phyloP scores from a whole-genome alignment of 2,113 vertebrate species.

The Paedocypris sp. region DNA sequence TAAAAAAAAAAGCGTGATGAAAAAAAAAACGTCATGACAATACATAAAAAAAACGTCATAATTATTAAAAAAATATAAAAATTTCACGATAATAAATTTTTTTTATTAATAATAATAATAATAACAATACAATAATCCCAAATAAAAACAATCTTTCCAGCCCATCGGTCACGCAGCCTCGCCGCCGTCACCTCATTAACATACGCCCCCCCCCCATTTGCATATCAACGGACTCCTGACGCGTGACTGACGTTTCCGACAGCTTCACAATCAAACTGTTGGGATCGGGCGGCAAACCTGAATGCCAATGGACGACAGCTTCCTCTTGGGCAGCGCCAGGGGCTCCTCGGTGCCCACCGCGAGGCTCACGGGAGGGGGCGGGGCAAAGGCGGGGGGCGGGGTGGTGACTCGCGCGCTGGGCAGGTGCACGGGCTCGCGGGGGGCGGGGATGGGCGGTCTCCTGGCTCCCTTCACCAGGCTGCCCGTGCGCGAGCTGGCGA shows the following conservation, averaged over 20 bases:
- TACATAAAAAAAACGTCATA: no score
- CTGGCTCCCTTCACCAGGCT: constrained; percentile 72
- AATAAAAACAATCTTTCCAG: not conserved
- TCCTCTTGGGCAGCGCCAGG: constrained; percentile 74
- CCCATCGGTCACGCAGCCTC: not conserved
- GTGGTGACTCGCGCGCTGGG: constrained; percentile 59
- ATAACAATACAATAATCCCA: constrained; percentile 18
- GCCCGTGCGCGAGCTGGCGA: constrained; percentile 87
- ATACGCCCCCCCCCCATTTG: not conserved
- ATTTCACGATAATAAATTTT: no score
- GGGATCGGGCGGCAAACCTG: constrained; percentile 65
- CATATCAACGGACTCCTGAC: no score
- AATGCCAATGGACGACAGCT: constrained; percentile 96
- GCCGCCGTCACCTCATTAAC: not conserved
- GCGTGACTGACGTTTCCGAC: no score
- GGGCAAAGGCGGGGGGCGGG: constrained; percentile 9
- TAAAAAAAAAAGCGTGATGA: no score
- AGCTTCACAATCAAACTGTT: no score
- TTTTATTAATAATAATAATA: no score
- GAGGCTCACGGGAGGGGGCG: constrained; percentile 53
- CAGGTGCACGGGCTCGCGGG: constrained; percentile 60
- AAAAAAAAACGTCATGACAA: no score
- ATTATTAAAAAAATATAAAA: no score
- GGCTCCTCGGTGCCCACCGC: constrained; percentile 68
- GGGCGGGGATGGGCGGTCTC: constrained; percentile 56